Evolutionary conservation across 2,888 invertebrate genomes (phyloP).

Genomic region (Lamellibrachia satsuma): DNA sequence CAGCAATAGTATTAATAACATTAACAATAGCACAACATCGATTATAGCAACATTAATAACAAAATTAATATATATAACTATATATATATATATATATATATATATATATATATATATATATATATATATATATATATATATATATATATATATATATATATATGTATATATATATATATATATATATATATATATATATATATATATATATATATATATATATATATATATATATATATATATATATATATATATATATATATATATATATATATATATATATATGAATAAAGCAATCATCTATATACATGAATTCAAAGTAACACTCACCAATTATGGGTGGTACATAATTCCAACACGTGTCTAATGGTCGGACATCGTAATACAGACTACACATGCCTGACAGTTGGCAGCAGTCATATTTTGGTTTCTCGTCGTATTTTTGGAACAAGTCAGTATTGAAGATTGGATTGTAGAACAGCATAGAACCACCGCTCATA

Average conservation of each 20-base stretch:
- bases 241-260: background rate
- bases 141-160: background rate
- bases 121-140: background rate
- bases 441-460: background rate
- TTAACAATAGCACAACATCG: too few species aligned
- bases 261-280: background rate
- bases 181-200: background rate
- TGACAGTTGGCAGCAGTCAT: constrained; percentile 19
- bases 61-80: too few species aligned
- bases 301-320: background rate
- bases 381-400: constrained; percentile 18
- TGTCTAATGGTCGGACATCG: constrained; percentile 8
- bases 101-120: too few species aligned
- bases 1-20: too few species aligned
- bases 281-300: background rate
- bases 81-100: too few species aligned
- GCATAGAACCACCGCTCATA: constrained; percentile 19
- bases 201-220: background rate
- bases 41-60: too few species aligned
- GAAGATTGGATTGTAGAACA: constrained; percentile 17
- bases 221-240: background rate
- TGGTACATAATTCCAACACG: background rate
- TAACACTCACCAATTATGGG: constrained; percentile 5
- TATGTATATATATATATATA: background rate
- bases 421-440: constrained; percentile 20